These are phyloP conservation scores for Temnothorax curvispinosus DNA, from an alignment of 1,140 invertebrate genomes.

Conservation along the genomic window DNA sequence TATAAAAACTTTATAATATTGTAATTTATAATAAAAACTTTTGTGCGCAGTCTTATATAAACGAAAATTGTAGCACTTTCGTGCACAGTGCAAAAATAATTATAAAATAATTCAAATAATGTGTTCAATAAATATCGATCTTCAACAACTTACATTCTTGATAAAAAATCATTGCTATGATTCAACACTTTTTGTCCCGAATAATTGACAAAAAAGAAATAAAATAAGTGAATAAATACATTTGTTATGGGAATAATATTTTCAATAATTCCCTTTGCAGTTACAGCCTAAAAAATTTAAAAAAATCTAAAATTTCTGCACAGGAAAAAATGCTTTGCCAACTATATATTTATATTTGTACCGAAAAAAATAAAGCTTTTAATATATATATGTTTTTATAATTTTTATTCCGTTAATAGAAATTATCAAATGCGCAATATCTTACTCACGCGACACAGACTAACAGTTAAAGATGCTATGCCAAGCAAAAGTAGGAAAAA, in stretches of 20 bases:
- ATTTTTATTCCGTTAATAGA: not conserved
- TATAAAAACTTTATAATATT: not conserved
- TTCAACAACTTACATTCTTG: constrained; percentile 14
- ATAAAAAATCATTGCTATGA: constrained; percentile 22
- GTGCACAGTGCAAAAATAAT: not conserved
- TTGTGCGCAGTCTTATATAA: not conserved
- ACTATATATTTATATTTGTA: not conserved
- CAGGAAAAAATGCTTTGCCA: not conserved
- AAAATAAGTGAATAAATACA: constrained; percentile 17
- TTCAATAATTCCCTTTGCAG: not conserved
- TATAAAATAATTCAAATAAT: not conserved
- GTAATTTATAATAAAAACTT: not conserved
- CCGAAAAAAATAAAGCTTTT: not conserved
- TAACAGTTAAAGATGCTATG: constrained; percentile 40
- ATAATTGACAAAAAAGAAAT: constrained; percentile 29
- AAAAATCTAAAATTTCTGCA: not conserved
- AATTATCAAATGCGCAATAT: not conserved
- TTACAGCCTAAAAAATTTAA: constrained; percentile 37
- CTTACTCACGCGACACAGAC: constrained; percentile 32
- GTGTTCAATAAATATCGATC: not conserved
- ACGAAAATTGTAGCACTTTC: not conserved
- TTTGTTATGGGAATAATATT: not conserved
- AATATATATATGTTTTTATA: not conserved
- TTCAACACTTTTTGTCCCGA: constrained; percentile 43
- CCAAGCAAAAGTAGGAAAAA: constrained; percentile 31